phyloP scores from a whole-genome alignment of 92 coral and sea anemone species.

The Palythoa grandiflora region DNA sequence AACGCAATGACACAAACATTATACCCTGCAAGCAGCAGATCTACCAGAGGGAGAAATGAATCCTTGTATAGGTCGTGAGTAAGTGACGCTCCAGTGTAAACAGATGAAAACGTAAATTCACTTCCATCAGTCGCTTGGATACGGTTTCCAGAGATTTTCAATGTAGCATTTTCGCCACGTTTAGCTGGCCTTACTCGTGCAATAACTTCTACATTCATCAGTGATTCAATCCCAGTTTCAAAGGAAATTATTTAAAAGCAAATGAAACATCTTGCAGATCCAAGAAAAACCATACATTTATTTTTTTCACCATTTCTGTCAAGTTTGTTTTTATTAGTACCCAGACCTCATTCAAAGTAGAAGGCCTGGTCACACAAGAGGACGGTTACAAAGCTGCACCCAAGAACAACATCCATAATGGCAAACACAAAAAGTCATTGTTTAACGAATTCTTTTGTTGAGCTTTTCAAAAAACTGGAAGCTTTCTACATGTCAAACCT shows the following conservation, averaged over 20 bases:
- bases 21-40: constrained; percentile 78
- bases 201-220: constrained; percentile 84
- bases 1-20: constrained; percentile 79
- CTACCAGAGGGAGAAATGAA: constrained; percentile 69
- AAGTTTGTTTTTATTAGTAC: neutral
- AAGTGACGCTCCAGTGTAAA: constrained; percentile 69
- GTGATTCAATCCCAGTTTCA: neutral
- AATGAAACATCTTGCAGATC: too few relatives aligned
- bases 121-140: constrained; percentile 73
- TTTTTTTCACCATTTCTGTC: too few relatives aligned
- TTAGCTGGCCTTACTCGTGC: constrained; percentile 84
- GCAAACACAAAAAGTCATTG: neutral
- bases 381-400: neutral
- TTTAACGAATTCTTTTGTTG: neutral
- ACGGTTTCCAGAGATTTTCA: constrained; percentile 81
- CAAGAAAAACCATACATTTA: too few relatives aligned
- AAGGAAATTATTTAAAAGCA: neutral
- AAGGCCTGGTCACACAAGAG: neutral
- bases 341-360: neutral
- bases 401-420: neutral
- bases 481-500: neutral
- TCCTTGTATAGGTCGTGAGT: constrained; percentile 79
- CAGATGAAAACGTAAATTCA: constrained; percentile 75
- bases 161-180: constrained; percentile 71
- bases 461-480: neutral